Base-by-base conservation (phyloP, 2,888 invertebrate species). In the Phyllotreta cruciferae region DNA sequence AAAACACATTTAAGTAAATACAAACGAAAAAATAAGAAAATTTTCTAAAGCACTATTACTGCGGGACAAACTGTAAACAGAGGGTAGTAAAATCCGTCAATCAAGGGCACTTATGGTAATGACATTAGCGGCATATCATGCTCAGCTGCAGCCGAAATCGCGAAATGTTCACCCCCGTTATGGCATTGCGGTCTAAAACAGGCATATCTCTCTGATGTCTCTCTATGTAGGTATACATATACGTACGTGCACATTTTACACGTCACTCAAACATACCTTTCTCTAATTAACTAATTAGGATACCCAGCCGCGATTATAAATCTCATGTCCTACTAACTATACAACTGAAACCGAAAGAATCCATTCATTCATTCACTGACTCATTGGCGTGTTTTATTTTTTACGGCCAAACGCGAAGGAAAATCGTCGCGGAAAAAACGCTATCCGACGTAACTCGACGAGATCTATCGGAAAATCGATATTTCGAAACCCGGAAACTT, bases 201-300 rank as follows among this genome's bases (percentile, higher is more conserved):
- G 69, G 68, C 70, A 70, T 66, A 71, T 68, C 71, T 68, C 24
- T 24, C 1, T 24, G 24, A 24, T 24, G 24, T 24, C 24, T 24
- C 24, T 24, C 24, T 24, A 1, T 24, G 24, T 24, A 24, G n/a
- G n/a, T n/a, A n/a, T n/a, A n/a, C n/a, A 63, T 66, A 58, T 60
- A 63, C 53, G 66, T 64, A 24, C 47, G 14, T 24, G 69, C 70
- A 68, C 70, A 71, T 68, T 72, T 71, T 67, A 66, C 67, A 70
- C 70, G 73, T 75, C 75, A 75, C 72, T 74, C 74, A 75, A 75
- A 75, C 24, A 77, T 77, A 73, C 75, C 75, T 73, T 71, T 66
- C 70, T 58, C 68, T 74, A 74, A 74, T 75, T 74, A 75, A 74
- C 74, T 74, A 73, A 75, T 74, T 74, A 75, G 35, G 10, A 35